These are phyloP conservation scores for Criorhina ranunculi DNA, from an alignment of 2,888 invertebrate genomes.

Conservation along the genomic window DNA sequence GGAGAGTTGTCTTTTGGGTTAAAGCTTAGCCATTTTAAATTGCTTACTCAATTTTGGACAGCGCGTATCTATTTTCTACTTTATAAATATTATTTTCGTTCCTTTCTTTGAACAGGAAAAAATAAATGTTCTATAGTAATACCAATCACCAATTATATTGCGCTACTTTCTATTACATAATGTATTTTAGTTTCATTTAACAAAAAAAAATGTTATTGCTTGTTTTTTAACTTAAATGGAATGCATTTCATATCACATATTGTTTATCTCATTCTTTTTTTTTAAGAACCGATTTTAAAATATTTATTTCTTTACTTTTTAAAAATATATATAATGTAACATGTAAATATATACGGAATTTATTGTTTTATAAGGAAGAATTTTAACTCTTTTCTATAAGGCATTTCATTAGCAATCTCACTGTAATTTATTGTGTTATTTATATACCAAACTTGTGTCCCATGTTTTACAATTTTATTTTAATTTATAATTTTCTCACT, in stretches of 20 bases:
- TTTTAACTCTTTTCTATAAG: slow-evolving; percentile 60
- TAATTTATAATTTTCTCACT: slow-evolving; percentile 37
- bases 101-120: not conserved
- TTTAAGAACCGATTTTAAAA: slow-evolving; percentile 26
- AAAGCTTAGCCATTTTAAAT: too few relatives aligned
- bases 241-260: slow-evolving; percentile 74
- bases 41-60: not conserved
- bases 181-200: slow-evolving; percentile 2
- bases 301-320: slow-evolving; percentile 23
- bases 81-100: not conserved
- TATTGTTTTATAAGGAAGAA: slow-evolving; percentile 47
- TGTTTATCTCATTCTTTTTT: slow-evolving; percentile 41
- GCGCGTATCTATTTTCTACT: not conserved
- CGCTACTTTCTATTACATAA: not conserved
- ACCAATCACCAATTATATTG: slow-evolving; percentile 35
- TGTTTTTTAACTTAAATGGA: slow-evolving; percentile 59
- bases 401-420: slow-evolving; percentile 72
- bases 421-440: slow-evolving; percentile 19
- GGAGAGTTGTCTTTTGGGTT: too few relatives aligned
- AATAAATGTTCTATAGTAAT: not conserved
- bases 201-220: slow-evolving; percentile 33
- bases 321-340: slow-evolving; percentile 29
- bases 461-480: slow-evolving; percentile 20
- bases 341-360: slow-evolving; percentile 6
- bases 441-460: slow-evolving; percentile 51